phyloP scores from a whole-genome alignment of 2,113 vertebrate species.

The Brevimyrus niger region DNA sequence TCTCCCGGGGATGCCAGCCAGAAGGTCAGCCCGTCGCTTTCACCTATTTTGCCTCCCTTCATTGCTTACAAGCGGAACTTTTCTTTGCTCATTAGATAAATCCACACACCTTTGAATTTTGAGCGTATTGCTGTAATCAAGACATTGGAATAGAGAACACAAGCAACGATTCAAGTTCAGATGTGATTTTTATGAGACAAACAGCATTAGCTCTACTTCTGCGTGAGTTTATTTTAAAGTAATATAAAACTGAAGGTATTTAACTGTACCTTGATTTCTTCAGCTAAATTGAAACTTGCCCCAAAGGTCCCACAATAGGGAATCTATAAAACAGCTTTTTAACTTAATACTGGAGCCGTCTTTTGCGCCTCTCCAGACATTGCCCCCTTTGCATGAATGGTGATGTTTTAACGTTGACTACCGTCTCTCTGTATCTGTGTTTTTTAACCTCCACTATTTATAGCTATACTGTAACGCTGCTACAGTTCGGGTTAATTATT shows the following conservation, averaged over 20 bases:
- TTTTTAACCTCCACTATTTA: too few species aligned
- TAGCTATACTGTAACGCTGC: background rate
- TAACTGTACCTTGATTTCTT: background rate
- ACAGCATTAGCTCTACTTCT: background rate
- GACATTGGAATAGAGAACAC: background rate
- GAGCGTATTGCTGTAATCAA: background rate
- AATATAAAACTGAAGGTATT: background rate
- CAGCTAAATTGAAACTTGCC: background rate
- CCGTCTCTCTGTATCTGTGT: too few species aligned
- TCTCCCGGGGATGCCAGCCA: conserved; percentile 36
- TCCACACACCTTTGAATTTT: background rate
- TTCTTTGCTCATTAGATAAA: background rate
- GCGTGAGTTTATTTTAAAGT: background rate
- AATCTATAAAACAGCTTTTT: background rate
- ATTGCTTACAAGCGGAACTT: conserved; percentile 9
- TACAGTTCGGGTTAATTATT: too few species aligned
- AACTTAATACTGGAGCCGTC: background rate
- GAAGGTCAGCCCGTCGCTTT: conserved; percentile 39
- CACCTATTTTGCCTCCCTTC: conserved; percentile 29
- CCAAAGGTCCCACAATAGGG: background rate
- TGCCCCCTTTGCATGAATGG: background rate
- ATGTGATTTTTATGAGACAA: background rate
- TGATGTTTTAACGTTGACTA: background rate
- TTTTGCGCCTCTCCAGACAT: background rate
- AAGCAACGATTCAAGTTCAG: background rate